A percentile compares a stretch with the other conserved stretches of the same genome.
phyloP scores from a whole-genome alignment of 2,797 vertebrate genomes.

The Netta rufina region DNA sequence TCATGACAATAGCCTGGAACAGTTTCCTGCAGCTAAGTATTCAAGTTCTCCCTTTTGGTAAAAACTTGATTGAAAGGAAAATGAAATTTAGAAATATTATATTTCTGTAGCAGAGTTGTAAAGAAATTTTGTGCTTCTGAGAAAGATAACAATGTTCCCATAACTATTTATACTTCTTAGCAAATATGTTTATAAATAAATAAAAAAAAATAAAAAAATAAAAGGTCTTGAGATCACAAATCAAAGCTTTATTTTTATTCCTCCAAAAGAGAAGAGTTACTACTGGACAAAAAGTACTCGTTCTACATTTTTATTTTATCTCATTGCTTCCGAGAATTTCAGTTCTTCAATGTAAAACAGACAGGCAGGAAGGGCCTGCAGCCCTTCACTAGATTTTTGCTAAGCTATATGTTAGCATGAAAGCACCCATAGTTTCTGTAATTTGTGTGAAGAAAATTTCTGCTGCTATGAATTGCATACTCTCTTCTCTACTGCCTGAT shows the following conservation, averaged over 20 bases:
- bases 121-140: not conserved
- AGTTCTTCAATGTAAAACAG: not conserved
- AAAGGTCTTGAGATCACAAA: not conserved
- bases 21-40: not conserved
- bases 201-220: not conserved
- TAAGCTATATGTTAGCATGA: not conserved
- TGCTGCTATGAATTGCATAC: not conserved
- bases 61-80: not conserved
- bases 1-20: not conserved
- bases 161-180: not conserved
- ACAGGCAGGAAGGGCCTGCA: not conserved
- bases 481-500: not conserved
- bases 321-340: not conserved
- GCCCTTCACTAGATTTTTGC: not conserved
- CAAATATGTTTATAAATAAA: not conserved
- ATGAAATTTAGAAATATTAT: not conserved
- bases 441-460: constrained; percentile 2
- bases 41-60: not conserved
- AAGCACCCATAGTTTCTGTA: not conserved
- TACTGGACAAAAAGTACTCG: not conserved
- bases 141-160: not conserved
- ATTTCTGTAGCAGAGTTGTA: not conserved
- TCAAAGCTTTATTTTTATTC: not conserved
- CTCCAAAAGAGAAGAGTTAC: not conserved
- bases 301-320: not conserved